These are phyloP conservation scores for Festucalex cinctus DNA, from an alignment of 2,113 vertebrate species.

Conservation along the genomic window DNA sequence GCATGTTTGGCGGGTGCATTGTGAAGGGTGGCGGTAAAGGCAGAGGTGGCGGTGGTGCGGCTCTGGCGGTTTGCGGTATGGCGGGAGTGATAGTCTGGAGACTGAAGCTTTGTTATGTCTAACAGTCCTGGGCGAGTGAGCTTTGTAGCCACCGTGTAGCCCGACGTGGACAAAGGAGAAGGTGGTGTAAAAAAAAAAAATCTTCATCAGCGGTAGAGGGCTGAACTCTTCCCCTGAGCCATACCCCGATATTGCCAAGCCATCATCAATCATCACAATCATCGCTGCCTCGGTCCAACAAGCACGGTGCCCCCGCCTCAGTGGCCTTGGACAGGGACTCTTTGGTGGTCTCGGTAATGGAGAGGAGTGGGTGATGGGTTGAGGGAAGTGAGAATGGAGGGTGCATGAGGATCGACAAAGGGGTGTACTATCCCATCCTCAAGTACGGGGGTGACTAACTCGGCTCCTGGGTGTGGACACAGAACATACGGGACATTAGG, in stretches of 20 bases:
- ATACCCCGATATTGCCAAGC: constrained; percentile 99
- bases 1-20: constrained; percentile 92
- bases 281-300: constrained; percentile 99
- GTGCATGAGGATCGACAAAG: constrained; percentile 93
- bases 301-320: constrained; percentile 99
- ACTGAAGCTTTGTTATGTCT: constrained; percentile 95
- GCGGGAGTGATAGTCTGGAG: constrained; percentile 92
- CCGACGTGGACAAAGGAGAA: constrained; percentile 97
- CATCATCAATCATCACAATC: constrained; percentile 99
- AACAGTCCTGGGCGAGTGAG: constrained; percentile 96
- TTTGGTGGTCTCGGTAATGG: constrained; percentile 99
- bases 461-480: constrained; percentile 90
- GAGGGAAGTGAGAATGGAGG: constrained; percentile 93
- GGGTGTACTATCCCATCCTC: constrained; percentile 96
- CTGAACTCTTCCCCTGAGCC: constrained; percentile 99
- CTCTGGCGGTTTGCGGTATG: constrained; percentile 93
- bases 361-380: constrained; percentile 96
- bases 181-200: constrained; percentile 99
- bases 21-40: constrained; percentile 91
- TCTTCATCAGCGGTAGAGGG: constrained; percentile 99
- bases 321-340: constrained; percentile 99
- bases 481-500: constrained; percentile 64
- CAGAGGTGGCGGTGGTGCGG: constrained; percentile 94
- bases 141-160: constrained; percentile 99
- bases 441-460: constrained; percentile 97